These are phyloP conservation scores for Callorhinus ursinus DNA, from an alignment of 2,113 vertebrate genomes.

Conservation along the genomic window DNA sequence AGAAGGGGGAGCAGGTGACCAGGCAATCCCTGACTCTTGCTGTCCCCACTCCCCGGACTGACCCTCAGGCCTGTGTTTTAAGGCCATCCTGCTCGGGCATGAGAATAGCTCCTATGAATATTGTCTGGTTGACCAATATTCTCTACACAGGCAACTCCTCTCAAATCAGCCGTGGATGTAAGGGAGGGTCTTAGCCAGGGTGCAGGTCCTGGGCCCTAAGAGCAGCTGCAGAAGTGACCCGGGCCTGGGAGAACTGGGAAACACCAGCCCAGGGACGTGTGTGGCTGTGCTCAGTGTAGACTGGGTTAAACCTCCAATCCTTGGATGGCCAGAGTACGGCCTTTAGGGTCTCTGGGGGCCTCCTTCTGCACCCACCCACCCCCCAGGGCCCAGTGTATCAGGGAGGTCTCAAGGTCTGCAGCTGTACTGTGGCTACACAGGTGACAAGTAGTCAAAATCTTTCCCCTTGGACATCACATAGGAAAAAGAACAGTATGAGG, in stretches of 20 bases:
- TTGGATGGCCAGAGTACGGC: not conserved
- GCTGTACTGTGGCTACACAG: not conserved
- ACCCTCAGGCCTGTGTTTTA: not conserved
- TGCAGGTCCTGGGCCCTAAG: not conserved
- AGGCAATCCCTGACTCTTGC: not conserved
- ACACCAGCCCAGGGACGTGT: not conserved
- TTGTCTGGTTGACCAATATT: not conserved
- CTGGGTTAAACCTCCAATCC: not conserved
- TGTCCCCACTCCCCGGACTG: not conserved
- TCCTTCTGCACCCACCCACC: not conserved
- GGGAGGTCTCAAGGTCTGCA: not conserved
- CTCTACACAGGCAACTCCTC: not conserved
- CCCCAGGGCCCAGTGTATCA: not conserved
- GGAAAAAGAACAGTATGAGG: not conserved
- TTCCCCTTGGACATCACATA: not conserved
- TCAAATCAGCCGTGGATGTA: not conserved
- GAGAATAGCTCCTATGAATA: not conserved
- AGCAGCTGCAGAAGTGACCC: not conserved
- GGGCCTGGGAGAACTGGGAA: not conserved
- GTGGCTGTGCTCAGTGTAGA: not conserved
- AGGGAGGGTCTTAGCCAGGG: not conserved
- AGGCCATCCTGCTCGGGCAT: not conserved
- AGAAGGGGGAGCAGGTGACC: not conserved
- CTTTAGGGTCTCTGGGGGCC: not conserved
- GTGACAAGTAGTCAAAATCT: not conserved